Evolutionary conservation across 2,888 invertebrate species (phyloP).

Genomic region (Pollenia angustigena): DNA sequence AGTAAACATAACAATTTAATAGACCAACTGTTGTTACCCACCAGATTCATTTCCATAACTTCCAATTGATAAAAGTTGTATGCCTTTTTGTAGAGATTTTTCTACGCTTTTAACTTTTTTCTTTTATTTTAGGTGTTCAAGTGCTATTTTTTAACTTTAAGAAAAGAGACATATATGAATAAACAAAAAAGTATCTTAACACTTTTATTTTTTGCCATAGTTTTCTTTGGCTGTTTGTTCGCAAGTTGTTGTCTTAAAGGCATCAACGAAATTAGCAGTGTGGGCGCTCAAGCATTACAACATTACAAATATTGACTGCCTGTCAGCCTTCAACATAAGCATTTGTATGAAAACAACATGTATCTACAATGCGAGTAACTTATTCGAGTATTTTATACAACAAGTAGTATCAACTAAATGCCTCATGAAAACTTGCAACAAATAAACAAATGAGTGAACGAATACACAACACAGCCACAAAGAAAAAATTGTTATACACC

Average conservation of each 20-base stretch:
- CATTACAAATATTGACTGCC: slow-evolving; percentile 70
- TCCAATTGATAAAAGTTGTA: slow-evolving; percentile 41
- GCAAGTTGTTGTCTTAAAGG: slow-evolving; percentile 65
- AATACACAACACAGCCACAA: slow-evolving; percentile 4
- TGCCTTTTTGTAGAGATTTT: slow-evolving; percentile 2
- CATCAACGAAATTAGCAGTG: slow-evolving; percentile 74
- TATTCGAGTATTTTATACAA: slow-evolving; percentile 6
- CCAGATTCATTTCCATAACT: slow-evolving; percentile 52
- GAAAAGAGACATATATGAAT: slow-evolving; percentile 7
- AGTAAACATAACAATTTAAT: slow-evolving; percentile 67
- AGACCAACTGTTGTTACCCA: slow-evolving; percentile 63
- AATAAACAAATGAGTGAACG: slow-evolving; percentile 9
- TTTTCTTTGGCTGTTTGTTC: slow-evolving; percentile 53
- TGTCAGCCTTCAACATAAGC: slow-evolving; percentile 71
- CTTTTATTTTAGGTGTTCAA: slow-evolving; percentile 1
- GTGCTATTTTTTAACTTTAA: slow-evolving; percentile 37
- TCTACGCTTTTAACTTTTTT: background rate
- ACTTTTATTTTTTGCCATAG: slow-evolving; percentile 39
- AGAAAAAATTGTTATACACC: slow-evolving; percentile 44
- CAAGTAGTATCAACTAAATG: slow-evolving; percentile 17
- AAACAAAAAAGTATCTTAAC: slow-evolving; percentile 21
- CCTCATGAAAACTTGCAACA: slow-evolving; percentile 37
- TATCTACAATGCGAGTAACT: slow-evolving; percentile 34
- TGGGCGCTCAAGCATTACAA: slow-evolving; percentile 71
- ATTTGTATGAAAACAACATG: slow-evolving; percentile 62